Conservation (phyloP, 2,113 vertebrate genomes). For the Thinocorus orbignyianus region DNA sequence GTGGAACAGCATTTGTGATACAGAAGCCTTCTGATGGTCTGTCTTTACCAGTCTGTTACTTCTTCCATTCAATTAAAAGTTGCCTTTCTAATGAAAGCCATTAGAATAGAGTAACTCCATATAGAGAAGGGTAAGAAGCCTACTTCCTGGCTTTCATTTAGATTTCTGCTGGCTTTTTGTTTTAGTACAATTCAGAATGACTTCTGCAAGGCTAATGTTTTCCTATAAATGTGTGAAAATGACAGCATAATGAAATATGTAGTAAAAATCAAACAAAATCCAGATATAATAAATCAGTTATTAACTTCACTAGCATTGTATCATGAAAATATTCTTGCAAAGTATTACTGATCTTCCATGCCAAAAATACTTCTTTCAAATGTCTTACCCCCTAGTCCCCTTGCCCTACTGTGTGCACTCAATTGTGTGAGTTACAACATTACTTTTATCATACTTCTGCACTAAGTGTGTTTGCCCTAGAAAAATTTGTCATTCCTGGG, state of each 20-base stretch:
- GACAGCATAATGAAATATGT: background rate
- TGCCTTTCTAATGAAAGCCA: background rate
- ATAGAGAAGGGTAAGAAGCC: background rate
- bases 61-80: background rate
- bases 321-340: background rate
- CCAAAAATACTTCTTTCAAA: background rate
- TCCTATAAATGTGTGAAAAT: background rate
- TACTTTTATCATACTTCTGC: background rate
- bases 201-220: background rate
- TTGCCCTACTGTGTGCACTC: fast-evolving
- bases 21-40: background rate
- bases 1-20: background rate
- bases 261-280: background rate
- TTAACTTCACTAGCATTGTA: background rate
- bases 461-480: background rate
- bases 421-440: background rate
- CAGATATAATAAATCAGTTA: background rate
- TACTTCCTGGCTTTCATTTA: background rate
- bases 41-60: background rate
- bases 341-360: background rate
- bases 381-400: background rate
- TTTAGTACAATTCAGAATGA: background rate
- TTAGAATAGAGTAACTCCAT: background rate
- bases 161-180: background rate
- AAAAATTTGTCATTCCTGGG: background rate